Evolutionary conservation across 2,113 vertebrate genomes (phyloP).

Genomic region (Epinephelus fuscoguttatus): DNA sequence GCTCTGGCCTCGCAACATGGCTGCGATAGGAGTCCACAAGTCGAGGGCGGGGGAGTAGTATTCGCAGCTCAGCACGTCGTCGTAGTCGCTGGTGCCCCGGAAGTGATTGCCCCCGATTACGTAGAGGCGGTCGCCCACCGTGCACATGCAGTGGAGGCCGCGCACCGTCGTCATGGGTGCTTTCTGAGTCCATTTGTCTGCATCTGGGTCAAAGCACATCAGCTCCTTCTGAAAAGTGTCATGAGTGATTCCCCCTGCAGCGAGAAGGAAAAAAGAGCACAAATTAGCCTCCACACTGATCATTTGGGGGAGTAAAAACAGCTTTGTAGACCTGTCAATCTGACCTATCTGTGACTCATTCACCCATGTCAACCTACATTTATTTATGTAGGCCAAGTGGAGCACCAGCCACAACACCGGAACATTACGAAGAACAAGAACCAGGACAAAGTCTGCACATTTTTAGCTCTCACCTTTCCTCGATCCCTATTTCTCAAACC

Average conservation of each 20-base stretch:
- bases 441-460: neutral
- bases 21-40: slow-evolving; percentile 97
- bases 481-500: neutral
- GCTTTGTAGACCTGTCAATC: slow-evolving; percentile 31
- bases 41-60: slow-evolving; percentile 97
- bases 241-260: slow-evolving; percentile 96
- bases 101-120: slow-evolving; percentile 99
- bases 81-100: slow-evolving; percentile 98
- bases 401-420: neutral
- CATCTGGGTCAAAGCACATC: slow-evolving; percentile 99
- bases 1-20: slow-evolving; percentile 98
- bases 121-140: slow-evolving; percentile 96
- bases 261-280: slow-evolving; percentile 9
- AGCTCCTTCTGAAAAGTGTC: slow-evolving; percentile 99
- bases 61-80: slow-evolving; percentile 98
- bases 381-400: slow-evolving; percentile 28
- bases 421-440: neutral
- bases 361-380: slow-evolving; percentile 15
- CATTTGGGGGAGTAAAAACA: slow-evolving; percentile 21
- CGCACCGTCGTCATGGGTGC: slow-evolving; percentile 98
- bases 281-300: slow-evolving; percentile 38
- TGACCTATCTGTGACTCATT: slow-evolving; percentile 39
- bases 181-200: slow-evolving; percentile 98
- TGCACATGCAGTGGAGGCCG: slow-evolving; percentile 99
- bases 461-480: neutral